phyloP scores from a whole-genome alignment of 2,113 vertebrate genomes.

The Perognathus longimembris region DNA sequence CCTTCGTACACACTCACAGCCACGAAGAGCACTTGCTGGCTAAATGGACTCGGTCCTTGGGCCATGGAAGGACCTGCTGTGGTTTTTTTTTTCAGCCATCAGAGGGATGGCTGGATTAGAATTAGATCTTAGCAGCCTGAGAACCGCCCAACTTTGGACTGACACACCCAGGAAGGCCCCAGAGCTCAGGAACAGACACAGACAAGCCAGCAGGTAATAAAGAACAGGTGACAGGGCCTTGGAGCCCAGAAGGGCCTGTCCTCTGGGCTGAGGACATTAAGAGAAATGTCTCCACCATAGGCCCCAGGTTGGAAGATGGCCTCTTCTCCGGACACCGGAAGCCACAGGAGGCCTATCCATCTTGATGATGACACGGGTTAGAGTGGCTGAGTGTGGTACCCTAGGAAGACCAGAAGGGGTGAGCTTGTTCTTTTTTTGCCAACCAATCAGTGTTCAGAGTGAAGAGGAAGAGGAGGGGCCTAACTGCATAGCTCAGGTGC shows the following conservation, averaged over 20 bases:
- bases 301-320: neutral
- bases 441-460: neutral
- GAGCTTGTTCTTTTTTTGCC: neutral
- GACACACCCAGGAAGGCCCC: neutral
- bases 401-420: neutral
- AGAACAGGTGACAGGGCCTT: rapidly evolving
- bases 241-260: neutral
- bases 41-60: rapidly evolving
- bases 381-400: neutral
- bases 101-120: neutral
- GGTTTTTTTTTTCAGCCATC: no score
- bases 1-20: neutral
- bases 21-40: neutral
- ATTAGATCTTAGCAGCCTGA: neutral
- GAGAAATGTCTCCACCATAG: neutral
- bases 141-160: neutral
- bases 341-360: neutral
- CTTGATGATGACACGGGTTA: no score
- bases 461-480: neutral
- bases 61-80: neutral
- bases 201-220: neutral
- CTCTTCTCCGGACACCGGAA: neutral
- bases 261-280: neutral
- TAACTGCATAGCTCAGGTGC: neutral
- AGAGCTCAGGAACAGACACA: neutral